Base-by-base conservation (phyloP, 2,797 vertebrate genomes). In the Crax fasciolata region DNA sequence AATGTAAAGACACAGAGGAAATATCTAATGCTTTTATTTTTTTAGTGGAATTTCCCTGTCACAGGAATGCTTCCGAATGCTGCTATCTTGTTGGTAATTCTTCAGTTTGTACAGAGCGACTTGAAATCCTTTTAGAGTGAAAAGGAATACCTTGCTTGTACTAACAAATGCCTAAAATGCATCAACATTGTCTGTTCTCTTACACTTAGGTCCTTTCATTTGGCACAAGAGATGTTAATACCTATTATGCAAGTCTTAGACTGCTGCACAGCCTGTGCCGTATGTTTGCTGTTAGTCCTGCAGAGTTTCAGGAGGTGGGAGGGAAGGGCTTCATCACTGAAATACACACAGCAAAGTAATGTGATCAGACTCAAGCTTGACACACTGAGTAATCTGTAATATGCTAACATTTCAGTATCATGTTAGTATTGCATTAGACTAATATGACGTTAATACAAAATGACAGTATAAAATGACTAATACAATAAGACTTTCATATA, bases 371-470 rank as follows among this genome's bases (percentile, higher is more conserved):
- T 97, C 88, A 90, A 90, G 78, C 93, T 95, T 98, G 98, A 97
- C 98, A 97, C 94, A 91, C 74, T 35, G 97, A 97, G 95, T 97
- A 95, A 95, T 97, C 97, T 94, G 93, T 98, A 96, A 98, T 98
- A 98, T 97, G 98, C 97, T 98, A 98, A 98, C 97, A 68, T 97
- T 98, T 97, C 96, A 93, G 89, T 95, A 96, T 97, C 97, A 73
- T 95, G 97, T 98, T 98, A 98, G 97, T 93, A 72, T 91, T 95
- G 95, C 94, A 96, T 98, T 98, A 98, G 96, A 88, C 94, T 98
- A 98, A 98, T 98, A 94, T 97, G 98, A 98, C 97, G 93, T 91
- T 97, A 97, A 98, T 97, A 94, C 76, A 93, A 96, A 97, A 97
- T 96, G 98, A 98, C 97, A 97, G 96, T 84, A 82, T 35, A 93